A percentile compares a stretch with the other conserved stretches of the same genome.
These are phyloP conservation scores for Frieseomelitta varia DNA, from an alignment of 1,140 invertebrate species.

Conservation along the genomic window DNA sequence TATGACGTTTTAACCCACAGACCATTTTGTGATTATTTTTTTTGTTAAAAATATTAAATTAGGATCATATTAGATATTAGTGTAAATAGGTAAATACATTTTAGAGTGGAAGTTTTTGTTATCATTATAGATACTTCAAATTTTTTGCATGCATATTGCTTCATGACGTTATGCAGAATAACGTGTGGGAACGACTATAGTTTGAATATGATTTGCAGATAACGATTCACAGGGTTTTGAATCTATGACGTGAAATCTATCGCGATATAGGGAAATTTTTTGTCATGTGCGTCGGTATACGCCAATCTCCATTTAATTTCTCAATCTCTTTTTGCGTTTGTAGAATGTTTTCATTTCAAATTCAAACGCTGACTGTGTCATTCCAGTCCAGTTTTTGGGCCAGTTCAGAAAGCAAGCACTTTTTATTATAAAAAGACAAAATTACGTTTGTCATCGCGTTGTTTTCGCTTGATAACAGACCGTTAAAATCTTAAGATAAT, in stretches of 20 bases:
- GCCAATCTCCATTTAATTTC: slow-evolving; percentile 66
- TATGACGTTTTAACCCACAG: slow-evolving; percentile 66
- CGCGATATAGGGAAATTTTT: slow-evolving; percentile 63
- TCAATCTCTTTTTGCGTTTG: slow-evolving; percentile 43
- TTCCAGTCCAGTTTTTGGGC: slow-evolving; percentile 62
- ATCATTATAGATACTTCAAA: slow-evolving; percentile 62
- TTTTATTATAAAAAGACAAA: slow-evolving; percentile 11
- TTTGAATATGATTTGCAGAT: slow-evolving; percentile 50
- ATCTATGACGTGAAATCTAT: slow-evolving; percentile 79
- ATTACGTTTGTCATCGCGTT: background rate
- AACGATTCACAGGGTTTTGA: slow-evolving; percentile 67
- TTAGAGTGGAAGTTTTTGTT: slow-evolving; percentile 68
- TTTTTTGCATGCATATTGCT: slow-evolving; percentile 58
- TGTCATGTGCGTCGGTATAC: slow-evolving; percentile 60
- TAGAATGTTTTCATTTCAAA: slow-evolving; percentile 46
- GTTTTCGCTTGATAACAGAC: background rate
- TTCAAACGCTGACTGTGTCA: slow-evolving; percentile 48
- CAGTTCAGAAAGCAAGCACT: slow-evolving; percentile 49
- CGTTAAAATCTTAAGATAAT: slow-evolving; percentile 13
- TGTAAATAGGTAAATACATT: slow-evolving; percentile 72
- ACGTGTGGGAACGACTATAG: background rate
- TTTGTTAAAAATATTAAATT: slow-evolving; percentile 71
- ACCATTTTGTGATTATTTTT: slow-evolving; percentile 62
- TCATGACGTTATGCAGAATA: slow-evolving; percentile 52
- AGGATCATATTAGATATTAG: slow-evolving; percentile 65